Base-by-base conservation (phyloP, 2,888 invertebrate species). In the Acanthosepion lycidas region DNA sequence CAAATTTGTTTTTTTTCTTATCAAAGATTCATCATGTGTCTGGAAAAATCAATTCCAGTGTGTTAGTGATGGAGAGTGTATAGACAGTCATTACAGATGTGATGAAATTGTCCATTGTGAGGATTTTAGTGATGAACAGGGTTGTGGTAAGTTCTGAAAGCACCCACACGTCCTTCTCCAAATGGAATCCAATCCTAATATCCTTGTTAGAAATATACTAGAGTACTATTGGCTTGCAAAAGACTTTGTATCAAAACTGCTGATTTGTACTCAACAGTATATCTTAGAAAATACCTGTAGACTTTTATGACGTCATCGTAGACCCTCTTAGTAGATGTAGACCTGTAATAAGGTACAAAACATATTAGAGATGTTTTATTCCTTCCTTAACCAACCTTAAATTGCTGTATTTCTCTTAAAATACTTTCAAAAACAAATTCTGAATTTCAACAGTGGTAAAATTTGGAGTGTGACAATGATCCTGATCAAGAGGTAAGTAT, bases 71-170 rank as follows among this genome's bases (percentile, higher is more conserved):
- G 92, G 92, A 6, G 92, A 26, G 26, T 92, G 92, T 92, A 92
- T 92, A 92, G 92, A 92, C 49, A 92, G 42, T 92, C 48, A 92
- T 4, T 92, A 92, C 92, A 92, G 92, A 92, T 92, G 92, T 20
- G 92, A 92, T 92, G 92, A 92, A 92, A 49, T 92, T 92, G 92
- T 92, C 42, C 92, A 92, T 8, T 92, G 92, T 42, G 92, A 48
- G 3, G 92, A 92, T 92, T 92, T 92, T 20, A 92, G 92, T 20
- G 92, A 92, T 42, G 92, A 92, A 48, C 42, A 49, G 42, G 49
- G 49, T 49, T 92, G 92, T 92, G 92, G 92, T 92, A 92, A 92
- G 92, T 92, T 49, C 49, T 42, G 48, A 49, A 33, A 28, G 42
- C 42, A 42, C 92, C 42, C 48, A 92, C 48, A 42, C 20, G 9